phyloP scores from a whole-genome alignment of 2,113 vertebrate genomes.

The Ceratotherium simum region DNA sequence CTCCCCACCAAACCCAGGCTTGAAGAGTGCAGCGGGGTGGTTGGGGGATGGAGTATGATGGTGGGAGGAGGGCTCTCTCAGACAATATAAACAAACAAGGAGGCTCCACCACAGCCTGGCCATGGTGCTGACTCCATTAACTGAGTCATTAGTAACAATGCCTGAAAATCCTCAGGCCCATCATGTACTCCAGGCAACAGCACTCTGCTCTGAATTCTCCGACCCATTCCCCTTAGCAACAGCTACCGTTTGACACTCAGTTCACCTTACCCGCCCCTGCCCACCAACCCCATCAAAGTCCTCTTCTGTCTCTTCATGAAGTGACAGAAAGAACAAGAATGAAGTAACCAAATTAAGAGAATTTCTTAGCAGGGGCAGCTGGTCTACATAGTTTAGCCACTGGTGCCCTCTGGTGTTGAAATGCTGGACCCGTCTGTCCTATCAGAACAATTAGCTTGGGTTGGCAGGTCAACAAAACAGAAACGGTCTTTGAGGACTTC shows the following conservation, averaged over 20 bases:
- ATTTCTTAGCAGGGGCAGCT: neutral
- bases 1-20: neutral
- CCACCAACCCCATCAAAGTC: neutral
- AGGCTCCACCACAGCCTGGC: neutral
- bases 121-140: neutral
- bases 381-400: constrained; percentile 61
- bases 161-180: neutral
- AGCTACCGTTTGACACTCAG: neutral
- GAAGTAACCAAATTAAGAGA: neutral
- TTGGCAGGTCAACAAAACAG: neutral
- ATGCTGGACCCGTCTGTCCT: neutral
- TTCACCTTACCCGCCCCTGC: neutral
- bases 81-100: neutral
- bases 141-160: neutral
- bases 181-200: too few species aligned
- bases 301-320: neutral
- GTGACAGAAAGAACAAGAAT: neutral
- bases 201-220: neutral
- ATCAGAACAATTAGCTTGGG: neutral
- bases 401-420: constrained; percentile 85
- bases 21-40: neutral
- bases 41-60: fast-evolving
- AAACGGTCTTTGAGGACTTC: neutral
- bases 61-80: neutral
- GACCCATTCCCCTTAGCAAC: neutral